phyloP scores from a whole-genome alignment of 2,113 vertebrate genomes.

The Elanoides forficatus region DNA sequence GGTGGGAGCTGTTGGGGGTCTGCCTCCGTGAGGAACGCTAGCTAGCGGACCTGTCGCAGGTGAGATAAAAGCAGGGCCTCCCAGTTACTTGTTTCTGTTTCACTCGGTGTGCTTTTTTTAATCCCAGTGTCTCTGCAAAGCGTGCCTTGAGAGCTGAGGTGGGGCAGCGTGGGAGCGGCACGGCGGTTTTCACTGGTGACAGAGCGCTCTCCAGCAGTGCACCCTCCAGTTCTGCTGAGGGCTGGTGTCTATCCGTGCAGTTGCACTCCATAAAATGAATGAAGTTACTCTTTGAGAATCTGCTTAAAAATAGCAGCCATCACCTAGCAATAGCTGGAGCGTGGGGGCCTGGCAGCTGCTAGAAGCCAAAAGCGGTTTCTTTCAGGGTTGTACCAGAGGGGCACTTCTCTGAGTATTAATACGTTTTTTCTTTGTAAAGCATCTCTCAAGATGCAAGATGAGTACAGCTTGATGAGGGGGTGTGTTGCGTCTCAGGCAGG shows the following conservation, averaged over 20 bases:
- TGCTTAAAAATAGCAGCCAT: not conserved
- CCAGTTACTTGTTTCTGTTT: not conserved
- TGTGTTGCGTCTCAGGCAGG: not conserved
- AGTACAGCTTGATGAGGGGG: not conserved
- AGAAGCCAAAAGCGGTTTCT: not conserved
- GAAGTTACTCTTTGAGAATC: not conserved
- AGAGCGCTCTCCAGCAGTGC: fast-evolving
- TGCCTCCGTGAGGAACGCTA: fast-evolving
- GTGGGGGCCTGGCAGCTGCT: not conserved
- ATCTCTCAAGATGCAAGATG: not conserved
- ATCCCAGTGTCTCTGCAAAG: not conserved
- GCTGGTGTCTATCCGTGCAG: not conserved
- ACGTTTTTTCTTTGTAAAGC: not conserved
- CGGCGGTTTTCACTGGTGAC: fast-evolving
- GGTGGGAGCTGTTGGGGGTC: not conserved
- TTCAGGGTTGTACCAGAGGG: not conserved
- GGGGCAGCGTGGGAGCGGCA: not conserved
- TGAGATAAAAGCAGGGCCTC: not conserved
- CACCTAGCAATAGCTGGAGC: not conserved
- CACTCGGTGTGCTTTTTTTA: not conserved
- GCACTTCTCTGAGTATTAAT: too few species aligned
- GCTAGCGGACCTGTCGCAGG: not conserved
- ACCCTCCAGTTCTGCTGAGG: not conserved
- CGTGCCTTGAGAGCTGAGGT: not conserved
- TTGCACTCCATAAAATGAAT: not conserved